A percentile compares a stretch with the other conserved stretches of the same genome.
Evolutionary conservation across 2,797 vertebrate genomes (phyloP).

Genomic region (Sebastiscus albofasciatus): DNA sequence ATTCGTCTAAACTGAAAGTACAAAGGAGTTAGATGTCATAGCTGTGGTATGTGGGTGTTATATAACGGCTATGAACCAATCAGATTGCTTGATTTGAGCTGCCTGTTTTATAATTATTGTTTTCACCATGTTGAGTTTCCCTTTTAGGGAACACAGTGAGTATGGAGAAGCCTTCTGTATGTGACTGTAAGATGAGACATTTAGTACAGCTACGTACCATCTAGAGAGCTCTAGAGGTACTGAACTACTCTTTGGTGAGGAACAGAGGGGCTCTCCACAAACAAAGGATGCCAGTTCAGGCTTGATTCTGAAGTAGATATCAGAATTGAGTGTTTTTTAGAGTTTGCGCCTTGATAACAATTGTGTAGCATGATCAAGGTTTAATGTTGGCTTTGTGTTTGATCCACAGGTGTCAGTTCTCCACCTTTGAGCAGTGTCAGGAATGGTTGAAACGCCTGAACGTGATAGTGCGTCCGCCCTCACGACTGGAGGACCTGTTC

Average conservation of each 20-base stretch:
- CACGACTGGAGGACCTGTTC: constrained; percentile 95
- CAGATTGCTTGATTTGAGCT: background rate
- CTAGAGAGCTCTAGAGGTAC: background rate
- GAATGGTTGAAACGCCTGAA: constrained; percentile 95
- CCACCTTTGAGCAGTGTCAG: constrained; percentile 96
- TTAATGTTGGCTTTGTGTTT: background rate
- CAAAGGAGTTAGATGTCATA: no score
- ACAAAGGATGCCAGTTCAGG: background rate
- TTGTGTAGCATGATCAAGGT: background rate
- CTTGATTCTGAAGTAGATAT: background rate
- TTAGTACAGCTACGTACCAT: background rate
- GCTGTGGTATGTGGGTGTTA: background rate
- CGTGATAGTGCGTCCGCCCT: constrained; percentile 86
- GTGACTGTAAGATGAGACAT: background rate
- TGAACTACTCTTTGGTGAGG: background rate
- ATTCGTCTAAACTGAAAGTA: no score
- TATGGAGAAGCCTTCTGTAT: background rate
- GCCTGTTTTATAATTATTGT: background rate
- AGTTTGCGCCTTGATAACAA: no score
- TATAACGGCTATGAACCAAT: background rate
- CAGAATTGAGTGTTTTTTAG: no score
- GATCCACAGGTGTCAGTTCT: constrained; percentile 93
- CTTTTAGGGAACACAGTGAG: background rate
- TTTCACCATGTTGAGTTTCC: background rate
- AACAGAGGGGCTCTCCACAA: no score